These are phyloP conservation scores for Ursus arctos DNA, from an alignment of 2,113 vertebrate species.

Conservation along the genomic window DNA sequence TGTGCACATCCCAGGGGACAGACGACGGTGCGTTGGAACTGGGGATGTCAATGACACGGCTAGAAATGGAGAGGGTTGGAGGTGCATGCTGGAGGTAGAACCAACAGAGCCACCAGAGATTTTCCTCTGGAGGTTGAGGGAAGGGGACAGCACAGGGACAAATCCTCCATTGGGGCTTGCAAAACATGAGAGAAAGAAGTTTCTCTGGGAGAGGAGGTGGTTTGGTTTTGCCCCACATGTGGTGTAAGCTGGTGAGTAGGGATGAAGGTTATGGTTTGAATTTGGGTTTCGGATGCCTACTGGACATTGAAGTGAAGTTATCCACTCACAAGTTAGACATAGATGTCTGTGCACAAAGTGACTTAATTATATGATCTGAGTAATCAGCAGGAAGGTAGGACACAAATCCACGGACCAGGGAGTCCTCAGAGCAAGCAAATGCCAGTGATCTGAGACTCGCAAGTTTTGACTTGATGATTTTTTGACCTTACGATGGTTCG, in stretches of 20 bases:
- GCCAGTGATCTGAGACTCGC: background rate
- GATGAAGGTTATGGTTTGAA: background rate
- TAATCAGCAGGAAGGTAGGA: background rate
- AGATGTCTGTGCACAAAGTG: background rate
- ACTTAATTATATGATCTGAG: background rate
- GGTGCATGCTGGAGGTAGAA: background rate
- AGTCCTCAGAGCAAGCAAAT: background rate
- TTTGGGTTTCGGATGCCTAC: background rate
- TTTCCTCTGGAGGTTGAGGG: background rate
- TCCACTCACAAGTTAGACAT: background rate
- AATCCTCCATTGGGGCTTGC: background rate
- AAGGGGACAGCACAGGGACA: background rate
- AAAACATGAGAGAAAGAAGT: background rate
- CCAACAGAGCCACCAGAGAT: background rate
- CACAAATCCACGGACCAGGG: background rate
- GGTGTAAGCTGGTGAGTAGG: background rate
- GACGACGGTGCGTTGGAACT: background rate
- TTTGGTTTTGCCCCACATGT: background rate
- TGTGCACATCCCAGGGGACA: background rate
- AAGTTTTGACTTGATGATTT: background rate
- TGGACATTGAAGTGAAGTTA: background rate
- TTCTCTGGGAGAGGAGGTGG: background rate
- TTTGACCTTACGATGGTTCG: background rate
- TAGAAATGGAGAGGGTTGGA: background rate
- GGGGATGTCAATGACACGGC: background rate